Evolutionary conservation across 1,140 invertebrate species (phyloP).

Genomic region (Riptortus pedestris): DNA sequence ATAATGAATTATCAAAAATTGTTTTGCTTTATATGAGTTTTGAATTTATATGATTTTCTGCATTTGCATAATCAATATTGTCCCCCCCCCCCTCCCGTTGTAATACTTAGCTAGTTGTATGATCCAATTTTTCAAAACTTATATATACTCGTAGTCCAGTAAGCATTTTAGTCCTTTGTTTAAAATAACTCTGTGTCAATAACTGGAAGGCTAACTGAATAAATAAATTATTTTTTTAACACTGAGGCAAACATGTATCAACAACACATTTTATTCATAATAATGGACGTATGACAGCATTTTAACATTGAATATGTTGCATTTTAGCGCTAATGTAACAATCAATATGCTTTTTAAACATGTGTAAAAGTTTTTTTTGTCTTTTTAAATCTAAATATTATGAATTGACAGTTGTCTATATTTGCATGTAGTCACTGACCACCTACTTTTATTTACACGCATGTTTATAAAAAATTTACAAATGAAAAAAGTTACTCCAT

Average conservation of each 20-base stretch:
- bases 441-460: slow-evolving; percentile 20
- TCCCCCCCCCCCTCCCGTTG: too few species aligned
- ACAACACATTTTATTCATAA: slow-evolving; percentile 29
- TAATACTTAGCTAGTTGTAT: too few species aligned
- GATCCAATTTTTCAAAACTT: too few species aligned
- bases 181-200: too few species aligned
- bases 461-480: slow-evolving; percentile 17
- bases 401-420: slow-evolving; percentile 26
- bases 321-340: slow-evolving; percentile 18
- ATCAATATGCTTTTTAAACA: slow-evolving; percentile 24
- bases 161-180: too few species aligned
- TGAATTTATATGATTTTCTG: too few species aligned
- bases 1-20: too few species aligned
- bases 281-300: slow-evolving; percentile 28
- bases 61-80: too few species aligned
- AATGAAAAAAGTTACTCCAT: slow-evolving; percentile 12
- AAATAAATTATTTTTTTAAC: too few species aligned
- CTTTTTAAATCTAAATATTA: slow-evolving; percentile 17
- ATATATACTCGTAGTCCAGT: too few species aligned
- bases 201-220: too few species aligned
- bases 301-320: slow-evolving; percentile 29
- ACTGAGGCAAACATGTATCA: slow-evolving; percentile 10
- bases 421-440: slow-evolving; percentile 19
- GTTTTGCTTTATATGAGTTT: too few species aligned
- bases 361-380: slow-evolving; percentile 11